Conservation (phyloP, 2,113 vertebrate species). For the Petaurus breviceps region DNA sequence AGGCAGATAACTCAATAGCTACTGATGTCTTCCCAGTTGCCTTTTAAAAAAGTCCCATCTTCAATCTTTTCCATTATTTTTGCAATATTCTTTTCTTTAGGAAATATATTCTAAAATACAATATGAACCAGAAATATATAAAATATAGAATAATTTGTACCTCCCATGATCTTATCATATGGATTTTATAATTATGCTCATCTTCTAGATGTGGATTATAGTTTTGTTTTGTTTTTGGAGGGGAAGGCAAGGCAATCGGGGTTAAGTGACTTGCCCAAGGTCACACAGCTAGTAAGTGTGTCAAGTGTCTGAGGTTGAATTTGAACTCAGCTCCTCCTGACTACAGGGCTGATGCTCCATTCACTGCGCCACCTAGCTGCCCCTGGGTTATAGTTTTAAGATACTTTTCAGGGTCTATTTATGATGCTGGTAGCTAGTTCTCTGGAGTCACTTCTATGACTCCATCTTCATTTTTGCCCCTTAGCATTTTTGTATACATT, state of each 20-base stretch:
- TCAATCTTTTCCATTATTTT: background rate
- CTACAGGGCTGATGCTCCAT: too few relatives aligned
- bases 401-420: constrained; percentile 34
- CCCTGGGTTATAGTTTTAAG: background rate
- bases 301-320: too few relatives aligned
- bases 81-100: background rate
- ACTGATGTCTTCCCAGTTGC: background rate
- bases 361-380: too few relatives aligned
- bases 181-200: constrained; percentile 30
- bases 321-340: too few relatives aligned
- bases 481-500: background rate
- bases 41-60: background rate
- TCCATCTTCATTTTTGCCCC: constrained; percentile 22
- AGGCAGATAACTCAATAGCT: background rate
- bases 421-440: background rate
- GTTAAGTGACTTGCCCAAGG: too few relatives aligned
- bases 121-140: background rate
- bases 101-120: background rate
- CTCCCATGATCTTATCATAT: background rate
- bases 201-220: constrained; percentile 10
- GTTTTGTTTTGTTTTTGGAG: background rate
- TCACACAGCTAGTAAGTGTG: too few relatives aligned
- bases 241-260: too few relatives aligned
- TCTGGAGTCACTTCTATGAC: background rate
- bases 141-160: background rate